Evolutionary conservation across 2,888 invertebrate genomes (phyloP), one percentile per base, ranked within the genome.

Genomic region (Halictus ligatus): DNA sequence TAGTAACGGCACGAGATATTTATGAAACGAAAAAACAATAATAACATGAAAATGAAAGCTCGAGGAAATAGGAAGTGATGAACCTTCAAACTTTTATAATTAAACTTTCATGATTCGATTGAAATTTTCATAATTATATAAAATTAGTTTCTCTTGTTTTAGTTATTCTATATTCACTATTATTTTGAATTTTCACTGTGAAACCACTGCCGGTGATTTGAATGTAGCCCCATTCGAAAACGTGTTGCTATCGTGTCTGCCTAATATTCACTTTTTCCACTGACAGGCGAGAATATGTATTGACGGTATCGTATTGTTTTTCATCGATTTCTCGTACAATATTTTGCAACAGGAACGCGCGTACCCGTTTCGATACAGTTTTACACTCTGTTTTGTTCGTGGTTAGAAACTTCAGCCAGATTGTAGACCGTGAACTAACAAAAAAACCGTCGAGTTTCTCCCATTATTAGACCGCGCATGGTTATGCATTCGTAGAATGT

Each of bases 391-490:
- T 69, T 40, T 10, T 12, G 40, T 21, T 21, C 40, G 18, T 40
- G 0, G 69, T 69, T 69, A 69, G 69, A 69, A 69, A 69, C 69
- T 40, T 8, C 69, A 21, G 35, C 69, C 12, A 12, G 4, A 69
- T 69, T 21, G 10, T 69, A 18, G 69, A 69, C 18, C 69, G 69
- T 69, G 69, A 69, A 69, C 5, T 12, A 69, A 10, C 40, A 69
- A 40, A 54, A 46, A 64, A 40, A 40, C 35, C 69, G 21, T 40
- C 5, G 21, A 69, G 69, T 69, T 69, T 69, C 69, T 69, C 40
- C 40, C 69, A 69, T 40, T 69, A 69, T 40, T 69, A 69, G 69
- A 40, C 69, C 69, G 69, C 40, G 69, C 21, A 40, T 69, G 21
- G 8, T 69, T 69, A 69, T 21, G 40, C 10, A 21, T 40, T 69